Conservation (phyloP, 2,113 vertebrate genomes). For the Plecotus auritus region DNA sequence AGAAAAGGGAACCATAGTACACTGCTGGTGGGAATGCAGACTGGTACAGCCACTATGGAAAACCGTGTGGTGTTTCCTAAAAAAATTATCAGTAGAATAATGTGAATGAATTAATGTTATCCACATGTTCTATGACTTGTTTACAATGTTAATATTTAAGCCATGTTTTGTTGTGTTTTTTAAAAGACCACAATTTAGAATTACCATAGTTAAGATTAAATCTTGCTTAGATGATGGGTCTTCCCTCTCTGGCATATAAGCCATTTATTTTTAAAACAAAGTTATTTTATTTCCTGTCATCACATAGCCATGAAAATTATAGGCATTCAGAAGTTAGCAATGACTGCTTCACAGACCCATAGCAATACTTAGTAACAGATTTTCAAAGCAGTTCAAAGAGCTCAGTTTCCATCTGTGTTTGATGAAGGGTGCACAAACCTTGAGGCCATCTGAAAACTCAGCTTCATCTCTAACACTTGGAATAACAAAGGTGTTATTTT, state of each 20-base stretch:
- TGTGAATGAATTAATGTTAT: neutral
- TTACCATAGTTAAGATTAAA: conserved; percentile 64
- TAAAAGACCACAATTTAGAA: conserved; percentile 9
- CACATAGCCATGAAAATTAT: conserved; percentile 83
- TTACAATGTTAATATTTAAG: neutral
- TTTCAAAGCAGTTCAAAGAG: conserved; percentile 89
- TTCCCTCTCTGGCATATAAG: conserved; percentile 69
- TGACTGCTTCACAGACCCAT: conserved; percentile 82
- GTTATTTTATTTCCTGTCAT: conserved; percentile 83
- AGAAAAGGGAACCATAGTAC: too few species aligned
- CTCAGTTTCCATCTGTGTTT: conserved; percentile 89
- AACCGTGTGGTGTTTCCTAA: too few species aligned
- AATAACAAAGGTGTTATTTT: conserved; percentile 99
- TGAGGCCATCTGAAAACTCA: conserved; percentile 95
- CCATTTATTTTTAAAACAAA: conserved; percentile 78
- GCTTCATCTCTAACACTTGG: conserved; percentile 93
- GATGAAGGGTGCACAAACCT: conserved; percentile 88
- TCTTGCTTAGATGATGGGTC: conserved; percentile 56
- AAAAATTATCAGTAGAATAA: neutral
- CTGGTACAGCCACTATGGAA: too few species aligned
- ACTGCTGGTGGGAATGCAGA: too few species aligned
- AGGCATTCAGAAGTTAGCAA: conserved; percentile 82
- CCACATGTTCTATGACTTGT: neutral
- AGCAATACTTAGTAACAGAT: conserved; percentile 84
- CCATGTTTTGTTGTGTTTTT: neutral